Base-by-base conservation (phyloP, 2,797 vertebrate species). In the Garrulus glandarius region DNA sequence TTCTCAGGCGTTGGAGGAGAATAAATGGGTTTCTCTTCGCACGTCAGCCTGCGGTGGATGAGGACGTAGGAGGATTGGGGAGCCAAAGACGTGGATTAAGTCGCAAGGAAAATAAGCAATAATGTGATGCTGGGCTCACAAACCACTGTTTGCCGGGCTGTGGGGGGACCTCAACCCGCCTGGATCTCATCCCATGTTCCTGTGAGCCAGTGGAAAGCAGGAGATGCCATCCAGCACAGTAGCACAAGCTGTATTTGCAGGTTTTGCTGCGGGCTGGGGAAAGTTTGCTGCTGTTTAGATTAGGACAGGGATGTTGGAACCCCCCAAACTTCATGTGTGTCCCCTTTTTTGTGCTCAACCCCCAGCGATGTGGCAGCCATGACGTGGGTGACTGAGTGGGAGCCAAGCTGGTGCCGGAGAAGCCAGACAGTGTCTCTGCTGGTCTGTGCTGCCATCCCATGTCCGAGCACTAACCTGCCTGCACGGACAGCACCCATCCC, bases 361-460 rank as follows among this genome's bases (percentile, higher is more conserved):
- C 22, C 2, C 17, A 1, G 36, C 46, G 71, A 56, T 3, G 7
- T 69, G 72, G 55, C 87, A 50, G 60, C 0, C 0, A 19, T 69
- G 47, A 47, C 0, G 3, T 34, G 79, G 59, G 41, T 0, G 2
- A 19, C 60, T 2, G 9, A 67, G 32, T 24, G 7, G 55, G 5
- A 7, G 52, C 59, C 10, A 9, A 1, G 56, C 41, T 6, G 19
- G 46, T 68, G 46, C 18, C 1, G 1, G 64, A 46, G 14, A 16
- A 94, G 32, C 24, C 20, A 8, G n/a, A 1, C 1, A 23, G 78
- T 1, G 7, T 18, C 74, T 91, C 20, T 80, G 77, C 60, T 1
- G 19, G 72, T 89, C 92, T 92, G 89, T 84, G 93, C 93, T 95
- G 94, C 95, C 94, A 60, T 93, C 92, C 84, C 94, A 47, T 7